Conservation (phyloP, 30 jellyfish, hydroid and myxozoan species). For the Turritopsis dohrnii region DNA sequence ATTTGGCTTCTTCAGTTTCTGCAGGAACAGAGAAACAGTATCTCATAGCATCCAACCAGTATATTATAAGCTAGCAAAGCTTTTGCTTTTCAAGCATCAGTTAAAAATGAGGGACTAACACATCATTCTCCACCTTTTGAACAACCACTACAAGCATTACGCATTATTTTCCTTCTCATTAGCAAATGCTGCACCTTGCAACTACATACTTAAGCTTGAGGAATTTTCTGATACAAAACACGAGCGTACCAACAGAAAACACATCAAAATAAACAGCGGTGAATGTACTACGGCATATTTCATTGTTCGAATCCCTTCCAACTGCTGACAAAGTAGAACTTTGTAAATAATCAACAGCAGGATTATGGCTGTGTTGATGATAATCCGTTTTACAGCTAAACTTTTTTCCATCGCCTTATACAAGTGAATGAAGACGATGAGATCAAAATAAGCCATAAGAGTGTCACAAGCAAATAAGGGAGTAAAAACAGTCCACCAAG, state of each 20-base stretch:
- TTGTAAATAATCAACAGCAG: conserved; percentile 66
- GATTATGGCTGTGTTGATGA: conserved; percentile 58
- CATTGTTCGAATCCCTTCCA: conserved; percentile 52
- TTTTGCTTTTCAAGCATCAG: too few species aligned
- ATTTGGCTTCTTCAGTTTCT: too few species aligned
- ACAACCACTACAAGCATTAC: too few species aligned
- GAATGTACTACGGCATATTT: conserved; percentile 66
- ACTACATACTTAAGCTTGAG: background rate
- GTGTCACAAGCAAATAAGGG: conserved; percentile 88
- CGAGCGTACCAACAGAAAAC: conserved; percentile 68
- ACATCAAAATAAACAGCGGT: conserved; percentile 62
- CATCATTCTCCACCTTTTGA: too few species aligned
- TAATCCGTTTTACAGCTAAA: conserved; percentile 75
- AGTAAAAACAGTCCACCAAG: conserved; percentile 89
- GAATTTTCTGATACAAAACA: conserved; percentile 72
- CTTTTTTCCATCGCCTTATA: conserved; percentile 58
- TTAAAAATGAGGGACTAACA: too few species aligned
- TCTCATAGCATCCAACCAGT: too few species aligned
- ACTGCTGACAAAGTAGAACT: conserved; percentile 71
- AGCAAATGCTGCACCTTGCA: background rate
- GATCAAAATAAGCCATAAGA: conserved; percentile 78
- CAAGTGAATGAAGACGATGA: conserved; percentile 74
- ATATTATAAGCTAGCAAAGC: too few species aligned
- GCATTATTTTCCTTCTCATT: background rate
- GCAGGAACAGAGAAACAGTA: too few species aligned